A percentile compares a stretch with the other conserved stretches of the same genome.
Conservation (phyloP, 2,888 invertebrate genomes). For the Pharmacophagus antenor region DNA sequence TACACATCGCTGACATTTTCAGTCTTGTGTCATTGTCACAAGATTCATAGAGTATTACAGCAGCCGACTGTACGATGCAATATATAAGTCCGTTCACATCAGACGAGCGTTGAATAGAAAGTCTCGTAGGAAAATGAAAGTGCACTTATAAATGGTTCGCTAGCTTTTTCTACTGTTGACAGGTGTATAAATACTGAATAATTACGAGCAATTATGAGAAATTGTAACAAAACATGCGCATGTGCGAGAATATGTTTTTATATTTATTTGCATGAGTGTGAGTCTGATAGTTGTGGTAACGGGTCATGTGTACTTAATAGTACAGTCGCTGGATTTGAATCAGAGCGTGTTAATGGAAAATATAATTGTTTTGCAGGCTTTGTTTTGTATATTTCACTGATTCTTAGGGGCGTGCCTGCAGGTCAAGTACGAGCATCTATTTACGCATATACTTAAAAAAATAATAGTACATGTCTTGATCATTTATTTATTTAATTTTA, state of each 20-base stretch:
- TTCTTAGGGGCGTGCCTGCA: too few species aligned
- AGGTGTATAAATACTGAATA: conserved; percentile 22
- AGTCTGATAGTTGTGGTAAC: too few species aligned
- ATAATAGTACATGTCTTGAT: too few species aligned
- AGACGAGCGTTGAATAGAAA: conserved; percentile 35
- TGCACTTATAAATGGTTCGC: conserved; percentile 33
- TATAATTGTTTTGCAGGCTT: not conserved
- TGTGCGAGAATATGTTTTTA: not conserved
- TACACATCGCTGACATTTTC: not conserved
- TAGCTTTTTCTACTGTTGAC: conserved; percentile 37
- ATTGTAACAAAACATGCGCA: conserved; percentile 23
- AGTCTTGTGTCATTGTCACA: not conserved
- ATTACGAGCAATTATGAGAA: conserved; percentile 37
- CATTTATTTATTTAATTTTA: too few species aligned
- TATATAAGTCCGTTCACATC: conserved; percentile 19
- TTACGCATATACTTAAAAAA: too few species aligned
- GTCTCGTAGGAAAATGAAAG: conserved; percentile 42
- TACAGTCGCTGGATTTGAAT: not conserved
- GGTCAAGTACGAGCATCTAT: too few species aligned
- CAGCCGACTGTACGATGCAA: not conserved
- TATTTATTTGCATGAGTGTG: too few species aligned
- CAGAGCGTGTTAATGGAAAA: conserved; percentile 4
- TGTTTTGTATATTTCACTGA: not conserved
- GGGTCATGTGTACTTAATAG: not conserved
- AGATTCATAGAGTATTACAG: conserved; percentile 1